These are phyloP conservation scores for Microctenopoma stevenorrisi DNA, from an alignment of 2,797 vertebrate genomes.

Conservation along the genomic window DNA sequence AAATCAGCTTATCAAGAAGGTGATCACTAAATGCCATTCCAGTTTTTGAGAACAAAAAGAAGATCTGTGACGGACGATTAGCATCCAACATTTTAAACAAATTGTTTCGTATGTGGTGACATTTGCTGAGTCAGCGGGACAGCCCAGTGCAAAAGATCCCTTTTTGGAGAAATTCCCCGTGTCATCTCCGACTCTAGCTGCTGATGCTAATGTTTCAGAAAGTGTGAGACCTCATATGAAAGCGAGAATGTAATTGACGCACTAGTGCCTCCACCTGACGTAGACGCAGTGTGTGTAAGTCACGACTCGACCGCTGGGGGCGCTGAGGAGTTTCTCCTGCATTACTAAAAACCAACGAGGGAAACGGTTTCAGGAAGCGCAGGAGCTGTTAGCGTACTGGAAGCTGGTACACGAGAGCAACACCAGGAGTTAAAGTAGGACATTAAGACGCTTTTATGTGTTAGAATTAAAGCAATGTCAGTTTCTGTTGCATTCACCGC, in stretches of 20 bases:
- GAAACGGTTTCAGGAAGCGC: conserved; percentile 62
- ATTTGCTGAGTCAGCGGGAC: conserved; percentile 38
- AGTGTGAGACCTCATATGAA: conserved; percentile 20
- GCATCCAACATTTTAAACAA: neutral
- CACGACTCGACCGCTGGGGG: conserved; percentile 19
- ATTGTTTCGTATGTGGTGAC: neutral
- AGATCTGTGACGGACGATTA: neutral
- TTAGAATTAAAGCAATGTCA: neutral
- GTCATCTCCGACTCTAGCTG: neutral
- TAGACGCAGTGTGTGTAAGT: fast-evolving
- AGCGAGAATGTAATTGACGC: conserved; percentile 29
- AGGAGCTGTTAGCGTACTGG: conserved; percentile 19
- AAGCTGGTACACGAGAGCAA: neutral
- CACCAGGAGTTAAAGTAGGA: neutral
- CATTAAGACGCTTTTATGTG: neutral
- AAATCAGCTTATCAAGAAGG: neutral
- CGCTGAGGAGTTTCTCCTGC: conserved; percentile 17
- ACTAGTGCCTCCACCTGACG: neutral
- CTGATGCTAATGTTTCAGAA: conserved; percentile 16
- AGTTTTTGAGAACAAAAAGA: neutral
- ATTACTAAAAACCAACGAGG: conserved; percentile 39
- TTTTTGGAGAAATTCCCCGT: conserved; percentile 17
- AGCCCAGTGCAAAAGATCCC: conserved; percentile 28
- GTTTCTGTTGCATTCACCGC: neutral
- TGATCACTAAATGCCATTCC: neutral